These are phyloP conservation scores for Stenodera caucasica DNA, from an alignment of 2,888 invertebrate genomes.

Conservation along the genomic window DNA sequence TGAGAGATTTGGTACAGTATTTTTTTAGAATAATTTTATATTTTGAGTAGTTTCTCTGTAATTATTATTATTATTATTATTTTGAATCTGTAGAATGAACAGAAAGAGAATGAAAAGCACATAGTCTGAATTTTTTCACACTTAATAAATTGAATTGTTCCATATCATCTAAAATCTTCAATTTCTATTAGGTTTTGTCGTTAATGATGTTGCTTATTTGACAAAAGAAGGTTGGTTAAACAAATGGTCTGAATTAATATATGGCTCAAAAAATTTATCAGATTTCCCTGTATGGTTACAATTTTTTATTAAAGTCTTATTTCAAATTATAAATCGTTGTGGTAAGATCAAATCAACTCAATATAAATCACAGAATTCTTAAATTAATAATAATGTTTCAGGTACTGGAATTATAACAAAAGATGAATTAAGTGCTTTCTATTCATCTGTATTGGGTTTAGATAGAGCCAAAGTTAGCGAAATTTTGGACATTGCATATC, in stretches of 20 bases:
- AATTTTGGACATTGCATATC: slow-evolving; percentile 68
- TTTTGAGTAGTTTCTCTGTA: slow-evolving; percentile 13
- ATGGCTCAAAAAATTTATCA: slow-evolving; percentile 58
- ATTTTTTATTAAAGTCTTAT: slow-evolving; percentile 71
- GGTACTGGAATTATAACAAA: slow-evolving; percentile 69
- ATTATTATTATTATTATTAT: slow-evolving; percentile 1
- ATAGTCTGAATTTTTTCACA: too few relatives aligned
- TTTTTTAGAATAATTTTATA: slow-evolving; percentile 18
- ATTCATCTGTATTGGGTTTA: slow-evolving; percentile 70
- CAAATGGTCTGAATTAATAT: slow-evolving; percentile 66
- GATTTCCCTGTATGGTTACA: slow-evolving; percentile 75
- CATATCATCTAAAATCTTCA: not conserved
- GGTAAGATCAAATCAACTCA: slow-evolving; percentile 59
- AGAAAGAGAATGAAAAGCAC: not conserved
- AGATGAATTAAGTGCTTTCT: slow-evolving; percentile 69
- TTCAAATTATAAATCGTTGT: slow-evolving; percentile 69
- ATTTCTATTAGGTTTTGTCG: slow-evolving; percentile 47
- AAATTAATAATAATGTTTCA: slow-evolving; percentile 50
- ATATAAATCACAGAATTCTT: too few relatives aligned
- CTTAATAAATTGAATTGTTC: not conserved
- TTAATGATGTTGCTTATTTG: slow-evolving; percentile 57
- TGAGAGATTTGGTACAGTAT: slow-evolving; percentile 58
- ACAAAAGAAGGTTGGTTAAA: slow-evolving; percentile 72
- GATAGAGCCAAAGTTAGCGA: slow-evolving; percentile 65
- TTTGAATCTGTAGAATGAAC: too few relatives aligned